These are phyloP conservation scores for Anomalospiza imberbis DNA, from an alignment of 2,797 vertebrate species.

Conservation along the genomic window DNA sequence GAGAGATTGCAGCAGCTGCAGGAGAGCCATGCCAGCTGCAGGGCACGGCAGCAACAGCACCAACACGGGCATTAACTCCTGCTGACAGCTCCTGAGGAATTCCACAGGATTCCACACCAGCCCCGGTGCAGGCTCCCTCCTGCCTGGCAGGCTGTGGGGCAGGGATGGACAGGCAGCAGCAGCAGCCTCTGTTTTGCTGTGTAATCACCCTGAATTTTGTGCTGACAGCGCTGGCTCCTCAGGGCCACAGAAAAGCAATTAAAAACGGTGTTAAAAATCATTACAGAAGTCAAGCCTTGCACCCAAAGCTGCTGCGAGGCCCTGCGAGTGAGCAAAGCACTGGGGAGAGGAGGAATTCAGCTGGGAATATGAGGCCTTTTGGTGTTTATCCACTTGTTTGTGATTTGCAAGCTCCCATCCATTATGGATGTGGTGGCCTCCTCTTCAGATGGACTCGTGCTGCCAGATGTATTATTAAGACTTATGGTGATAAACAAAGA, in stretches of 20 bases:
- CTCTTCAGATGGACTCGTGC: neutral
- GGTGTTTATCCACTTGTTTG: neutral
- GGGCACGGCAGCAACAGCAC: conserved; percentile 17
- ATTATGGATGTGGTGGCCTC: conserved; percentile 28
- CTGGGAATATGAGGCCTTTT: neutral
- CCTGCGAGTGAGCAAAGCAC: neutral
- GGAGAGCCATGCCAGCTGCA: conserved; percentile 30
- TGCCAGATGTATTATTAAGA: conserved; percentile 38
- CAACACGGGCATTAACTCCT: neutral
- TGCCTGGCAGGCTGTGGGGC: neutral
- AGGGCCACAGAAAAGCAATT: conserved; percentile 4
- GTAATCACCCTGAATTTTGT: neutral
- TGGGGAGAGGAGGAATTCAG: neutral
- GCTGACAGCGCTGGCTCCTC: conserved; percentile 9
- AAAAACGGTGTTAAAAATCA: neutral
- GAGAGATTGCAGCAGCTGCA: neutral
- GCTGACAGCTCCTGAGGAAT: conserved; percentile 19
- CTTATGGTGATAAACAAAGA: conserved; percentile 43
- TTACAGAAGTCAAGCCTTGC: neutral
- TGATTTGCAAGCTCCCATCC: neutral
- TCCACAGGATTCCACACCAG: neutral
- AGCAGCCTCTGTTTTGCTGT: neutral
- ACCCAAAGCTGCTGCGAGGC: neutral
- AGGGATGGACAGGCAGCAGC: neutral
- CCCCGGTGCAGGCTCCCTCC: neutral